Base-by-base conservation (phyloP, 2,113 vertebrate species). In the Austrofundulus limnaeus region DNA sequence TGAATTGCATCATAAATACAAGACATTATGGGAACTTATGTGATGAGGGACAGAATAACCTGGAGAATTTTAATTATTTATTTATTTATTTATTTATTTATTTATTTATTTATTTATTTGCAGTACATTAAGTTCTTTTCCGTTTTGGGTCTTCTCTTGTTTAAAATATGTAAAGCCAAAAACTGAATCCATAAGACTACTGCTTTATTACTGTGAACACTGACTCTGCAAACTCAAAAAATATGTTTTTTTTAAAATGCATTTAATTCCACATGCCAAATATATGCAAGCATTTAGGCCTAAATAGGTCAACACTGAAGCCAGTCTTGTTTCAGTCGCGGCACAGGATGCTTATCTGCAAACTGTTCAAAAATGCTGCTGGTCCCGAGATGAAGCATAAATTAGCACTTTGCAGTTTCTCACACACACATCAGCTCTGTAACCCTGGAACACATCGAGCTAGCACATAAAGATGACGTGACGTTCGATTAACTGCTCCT, bases 401-500 rank as follows among this genome's bases (percentile, higher is more conserved):
- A 74, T 76, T 70, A 61, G 49, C 46, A 65, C 66, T 60, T 63
- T 46, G 7, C 48, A 68, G 37, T 12, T 21, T 64, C 48, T 63
- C 60, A 25, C 61, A 58, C 72, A 61, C 72, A 65, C 63, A 69
- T 37, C 56, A 17, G 9, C 64, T 63, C 47, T 59, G 23, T 55
- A 80, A 67, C 61, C 38, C 31, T 34, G 31, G 39, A 62, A 62
- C 46, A 50, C 48, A 43, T 43, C 20, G 39, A 70, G 56, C 17
- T 58, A 46, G 34, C 11, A 5, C 12, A 38, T 64, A 56, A 13
- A 38, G 57, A 21, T 2, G 14, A 39, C 47, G 11, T 45, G 11
- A 41, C 2, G 39, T 41, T 41, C 6, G 13, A 5, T 2, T 41
- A 41, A 14, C 12, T 41, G 39, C 2, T 15, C 15, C 1, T 41